Evolutionary conservation across 2,797 vertebrate species (phyloP).

Genomic region (Sebastes hubbsi): DNA sequence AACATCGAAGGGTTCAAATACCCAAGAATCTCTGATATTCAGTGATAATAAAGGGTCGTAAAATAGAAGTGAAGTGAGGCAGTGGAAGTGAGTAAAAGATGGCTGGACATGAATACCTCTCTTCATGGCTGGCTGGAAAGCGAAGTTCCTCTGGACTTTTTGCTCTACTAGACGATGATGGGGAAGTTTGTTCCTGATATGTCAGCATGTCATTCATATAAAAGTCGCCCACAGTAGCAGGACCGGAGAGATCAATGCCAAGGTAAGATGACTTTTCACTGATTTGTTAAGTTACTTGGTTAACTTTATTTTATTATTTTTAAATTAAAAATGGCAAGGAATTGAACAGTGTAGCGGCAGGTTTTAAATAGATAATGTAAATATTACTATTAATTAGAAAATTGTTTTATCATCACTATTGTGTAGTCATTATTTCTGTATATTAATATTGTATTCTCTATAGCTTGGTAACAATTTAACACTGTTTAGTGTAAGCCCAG

Average conservation of each 20-base stretch:
- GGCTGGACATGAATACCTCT: not conserved
- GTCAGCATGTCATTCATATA: constrained; percentile 3
- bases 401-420: too few species aligned
- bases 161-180: not conserved
- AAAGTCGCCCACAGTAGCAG: not conserved
- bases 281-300: not conserved
- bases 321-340: not conserved
- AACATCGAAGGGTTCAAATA: not conserved
- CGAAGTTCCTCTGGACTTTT: constrained; percentile 56
- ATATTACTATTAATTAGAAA: not conserved
- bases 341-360: not conserved
- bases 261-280: constrained; percentile 45
- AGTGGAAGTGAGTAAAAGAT: constrained; percentile 28
- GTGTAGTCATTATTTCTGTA: too few species aligned
- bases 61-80: not conserved
- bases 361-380: not conserved
- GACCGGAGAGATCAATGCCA: not conserved
- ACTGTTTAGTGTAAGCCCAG: too few species aligned
- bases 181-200: constrained; percentile 25
- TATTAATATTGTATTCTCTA: too few species aligned
- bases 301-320: not conserved
- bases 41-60: too few species aligned
- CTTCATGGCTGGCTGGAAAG: not conserved
- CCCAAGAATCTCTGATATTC: not conserved
- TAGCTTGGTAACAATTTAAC: too few species aligned